Base-by-base conservation (phyloP, 1,140 invertebrate species). In the Lethrus apterus region DNA sequence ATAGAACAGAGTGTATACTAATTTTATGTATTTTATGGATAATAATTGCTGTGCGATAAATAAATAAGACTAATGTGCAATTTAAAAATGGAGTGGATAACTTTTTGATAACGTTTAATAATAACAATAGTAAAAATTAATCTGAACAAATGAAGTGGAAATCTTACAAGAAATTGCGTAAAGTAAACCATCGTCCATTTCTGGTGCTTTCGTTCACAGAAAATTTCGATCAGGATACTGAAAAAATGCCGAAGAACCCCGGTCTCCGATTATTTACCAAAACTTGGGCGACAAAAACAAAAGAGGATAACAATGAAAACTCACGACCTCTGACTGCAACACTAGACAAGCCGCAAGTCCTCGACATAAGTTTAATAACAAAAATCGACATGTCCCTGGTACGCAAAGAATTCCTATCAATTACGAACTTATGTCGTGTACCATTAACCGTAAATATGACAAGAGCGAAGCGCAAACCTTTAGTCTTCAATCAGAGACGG, bases 321-420 rank as follows among this genome's bases (percentile, higher is more conserved):
- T 60, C 44, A 10, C 58, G 78, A 2, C 78, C 78, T 2, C 62
- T 71, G 3, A 79, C 77, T 0, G 77, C 77, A 2, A 76, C 74
- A 23, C 57, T 79, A 15, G 74, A 74, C n/a, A 70, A 67, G 18
- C 76, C 77, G 0, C 64, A 65, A 13, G 62, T 80, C 0, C 62
- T 81, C 17, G 71, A 80, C 51, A 70, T 73, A 2, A 59, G 63
- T 11, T 60, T 76, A 9, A 60, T 73, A 21, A 61, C 68, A 4
- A 73, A 77, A 54, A 64, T 80, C 11, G 78, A 79, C 52, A 79
- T 80, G 77, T 76, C 76, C 1, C 53, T 74, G n/a, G 57, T 79
- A 19, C 68, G 69, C 42, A 75, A 77, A 53, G 73, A 75, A 36
- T 65, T 76, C n/a, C 54, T 76, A 4, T 59, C 64, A 36, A 61